Conservation (phyloP, 2,797 vertebrate species). For the Enteromius argenteus region DNA sequence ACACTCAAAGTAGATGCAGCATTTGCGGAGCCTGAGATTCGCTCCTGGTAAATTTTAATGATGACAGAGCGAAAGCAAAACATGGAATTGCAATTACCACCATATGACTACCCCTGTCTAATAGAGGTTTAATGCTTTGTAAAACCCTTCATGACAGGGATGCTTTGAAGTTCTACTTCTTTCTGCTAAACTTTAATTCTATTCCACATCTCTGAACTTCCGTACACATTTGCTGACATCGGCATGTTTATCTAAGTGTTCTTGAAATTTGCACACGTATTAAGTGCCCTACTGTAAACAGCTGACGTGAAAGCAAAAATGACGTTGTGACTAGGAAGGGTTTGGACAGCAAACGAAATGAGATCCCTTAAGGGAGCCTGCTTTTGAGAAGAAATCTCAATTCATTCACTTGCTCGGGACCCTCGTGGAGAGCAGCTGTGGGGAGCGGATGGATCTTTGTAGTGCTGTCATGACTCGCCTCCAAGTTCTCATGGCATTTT, state of each 20-base stretch:
- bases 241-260: conserved; percentile 26
- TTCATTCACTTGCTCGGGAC: conserved; percentile 37
- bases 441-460: conserved; percentile 50
- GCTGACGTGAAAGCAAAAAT: conserved; percentile 43
- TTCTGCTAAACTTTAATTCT: conserved; percentile 30
- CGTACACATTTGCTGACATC: conserved; percentile 22
- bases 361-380: conserved; percentile 33
- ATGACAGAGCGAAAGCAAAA: conserved; percentile 42
- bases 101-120: conserved; percentile 18
- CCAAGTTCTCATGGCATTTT: conserved; percentile 50
- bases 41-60: conserved; percentile 16
- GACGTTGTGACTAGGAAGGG: conserved; percentile 12
- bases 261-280: conserved; percentile 14
- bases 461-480: conserved; percentile 51
- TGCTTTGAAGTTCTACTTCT: neutral
- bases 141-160: conserved; percentile 17
- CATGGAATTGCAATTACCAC: conserved; percentile 49
- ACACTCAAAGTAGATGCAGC: neutral
- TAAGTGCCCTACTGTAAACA: conserved; percentile 40
- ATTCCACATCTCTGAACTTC: conserved; percentile 13
- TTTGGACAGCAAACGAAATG: conserved; percentile 47
- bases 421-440: conserved; percentile 28
- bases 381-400: conserved; percentile 42
- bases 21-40: conserved; percentile 41
- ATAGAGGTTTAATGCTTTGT: conserved; percentile 31